These are phyloP conservation scores for Falco peregrinus DNA, from an alignment of 2,797 vertebrate species.

Conservation along the genomic window DNA sequence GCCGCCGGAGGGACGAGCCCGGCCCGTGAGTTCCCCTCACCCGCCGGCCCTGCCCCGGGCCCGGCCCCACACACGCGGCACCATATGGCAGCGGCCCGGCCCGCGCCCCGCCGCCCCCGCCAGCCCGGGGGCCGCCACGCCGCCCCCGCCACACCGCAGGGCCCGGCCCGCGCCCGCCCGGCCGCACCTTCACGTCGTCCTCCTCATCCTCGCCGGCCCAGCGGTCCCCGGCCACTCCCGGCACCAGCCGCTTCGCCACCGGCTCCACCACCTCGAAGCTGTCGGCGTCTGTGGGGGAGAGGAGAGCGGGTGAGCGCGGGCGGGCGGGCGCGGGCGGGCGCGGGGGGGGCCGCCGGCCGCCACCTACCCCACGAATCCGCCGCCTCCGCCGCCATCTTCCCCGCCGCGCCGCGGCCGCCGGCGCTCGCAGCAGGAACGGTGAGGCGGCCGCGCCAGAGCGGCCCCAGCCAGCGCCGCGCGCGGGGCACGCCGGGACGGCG, in stretches of 20 bases:
- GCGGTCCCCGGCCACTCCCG: constrained; percentile 58
- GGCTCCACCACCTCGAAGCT: constrained; percentile 86
- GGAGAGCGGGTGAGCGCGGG: constrained; percentile 13
- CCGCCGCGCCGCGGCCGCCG: background rate
- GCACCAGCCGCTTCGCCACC: constrained; percentile 46
- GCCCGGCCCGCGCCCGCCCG: constrained; percentile 10
- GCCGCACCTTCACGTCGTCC: constrained; percentile 88
- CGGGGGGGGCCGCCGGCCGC: background rate
- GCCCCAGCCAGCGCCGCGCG: constrained; percentile 11
- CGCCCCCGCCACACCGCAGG: background rate
- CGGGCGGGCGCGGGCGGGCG: background rate
- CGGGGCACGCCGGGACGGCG: constrained; percentile 55
- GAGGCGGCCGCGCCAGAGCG: background rate
- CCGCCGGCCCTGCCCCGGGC: background rate
- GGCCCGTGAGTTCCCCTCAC: background rate
- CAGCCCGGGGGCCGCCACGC: background rate
- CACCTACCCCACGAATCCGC: constrained; percentile 88
- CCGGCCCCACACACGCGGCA: background rate
- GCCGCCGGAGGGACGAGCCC: background rate
- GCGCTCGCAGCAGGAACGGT: background rate
- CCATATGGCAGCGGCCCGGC: background rate
- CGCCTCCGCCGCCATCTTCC: constrained; percentile 82
- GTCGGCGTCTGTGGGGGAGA: constrained; percentile 84
- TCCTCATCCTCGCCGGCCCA: constrained; percentile 85
- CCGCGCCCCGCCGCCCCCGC: background rate